Conservation (phyloP, 1,140 invertebrate species). For the Pseudobourletiella spinata region DNA sequence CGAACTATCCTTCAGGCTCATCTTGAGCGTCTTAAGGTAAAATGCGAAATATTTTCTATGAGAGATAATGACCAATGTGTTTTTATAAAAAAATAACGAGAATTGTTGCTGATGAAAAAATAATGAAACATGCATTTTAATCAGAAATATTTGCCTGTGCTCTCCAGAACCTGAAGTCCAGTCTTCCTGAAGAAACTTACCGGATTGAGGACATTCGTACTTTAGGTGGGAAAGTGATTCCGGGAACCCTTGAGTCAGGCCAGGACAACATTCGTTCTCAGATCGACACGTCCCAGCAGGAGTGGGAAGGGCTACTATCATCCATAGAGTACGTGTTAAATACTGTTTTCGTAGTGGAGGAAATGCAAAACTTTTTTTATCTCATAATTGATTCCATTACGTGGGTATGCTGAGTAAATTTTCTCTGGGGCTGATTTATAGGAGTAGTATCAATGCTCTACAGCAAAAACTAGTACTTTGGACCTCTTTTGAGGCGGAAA, state of each 20-base stretch:
- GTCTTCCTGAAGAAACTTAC: conserved; percentile 73
- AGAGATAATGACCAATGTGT: too few species aligned
- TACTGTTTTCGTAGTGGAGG: too few species aligned
- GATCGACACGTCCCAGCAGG: conserved; percentile 76
- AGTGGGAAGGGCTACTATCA: conserved; percentile 75
- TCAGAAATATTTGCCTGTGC: too few species aligned
- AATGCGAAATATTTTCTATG: too few species aligned
- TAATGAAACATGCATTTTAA: conserved; percentile 2
- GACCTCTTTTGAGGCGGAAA: conserved; percentile 80
- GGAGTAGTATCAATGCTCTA: conserved; percentile 61
- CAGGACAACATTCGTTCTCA: conserved; percentile 75
- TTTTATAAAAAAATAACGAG: too few species aligned
- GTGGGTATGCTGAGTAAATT: too few species aligned
- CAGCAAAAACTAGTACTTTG: conserved; percentile 78
- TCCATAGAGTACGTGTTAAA: conserved; percentile 48
- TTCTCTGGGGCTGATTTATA: conserved; percentile 12
- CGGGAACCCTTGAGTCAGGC: conserved; percentile 73
- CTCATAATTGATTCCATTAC: too few species aligned
- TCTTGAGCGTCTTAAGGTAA: conserved; percentile 73
- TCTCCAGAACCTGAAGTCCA: conserved; percentile 59
- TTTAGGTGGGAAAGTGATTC: conserved; percentile 80
- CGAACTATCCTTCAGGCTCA: conserved; percentile 80
- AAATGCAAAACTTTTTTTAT: not conserved
- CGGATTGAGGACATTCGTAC: conserved; percentile 66
- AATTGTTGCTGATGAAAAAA: not conserved